A percentile compares a stretch with the other conserved stretches of the same genome.
Evolutionary conservation across 2,113 vertebrate genomes (phyloP).

Genomic region (Platycercus adscitus): DNA sequence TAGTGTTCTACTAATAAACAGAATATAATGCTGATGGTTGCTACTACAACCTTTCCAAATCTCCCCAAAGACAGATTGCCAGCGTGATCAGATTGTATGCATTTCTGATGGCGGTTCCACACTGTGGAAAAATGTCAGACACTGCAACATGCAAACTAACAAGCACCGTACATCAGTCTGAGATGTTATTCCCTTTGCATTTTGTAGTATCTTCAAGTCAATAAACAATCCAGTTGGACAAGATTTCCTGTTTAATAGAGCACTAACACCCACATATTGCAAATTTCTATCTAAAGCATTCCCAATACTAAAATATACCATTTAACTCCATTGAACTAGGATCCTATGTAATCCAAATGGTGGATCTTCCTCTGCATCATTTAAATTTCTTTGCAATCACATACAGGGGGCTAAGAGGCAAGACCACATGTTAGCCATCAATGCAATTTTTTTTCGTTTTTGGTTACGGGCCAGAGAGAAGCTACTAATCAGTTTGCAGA

Average conservation of each 20-base stretch:
- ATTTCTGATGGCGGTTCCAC: neutral
- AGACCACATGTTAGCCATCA: constrained; percentile 85
- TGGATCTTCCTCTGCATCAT: constrained; percentile 34
- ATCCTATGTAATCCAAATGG: constrained; percentile 19
- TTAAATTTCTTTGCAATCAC: constrained; percentile 48
- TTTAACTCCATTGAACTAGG: neutral
- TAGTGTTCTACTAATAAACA: neutral
- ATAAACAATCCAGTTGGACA: neutral
- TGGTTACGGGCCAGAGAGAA: constrained; percentile 80
- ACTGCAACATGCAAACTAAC: neutral
- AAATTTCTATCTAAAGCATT: neutral
- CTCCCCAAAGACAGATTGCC: neutral
- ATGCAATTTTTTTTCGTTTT: constrained; percentile 69
- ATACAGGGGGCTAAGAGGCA: constrained; percentile 54
- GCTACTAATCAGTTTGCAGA: constrained; percentile 83
- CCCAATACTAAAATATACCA: neutral
- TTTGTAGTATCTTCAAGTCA: neutral
- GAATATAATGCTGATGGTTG: neutral
- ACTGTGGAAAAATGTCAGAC: neutral
- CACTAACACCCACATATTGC: neutral
- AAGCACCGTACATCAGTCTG: neutral
- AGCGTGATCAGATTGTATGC: neutral
- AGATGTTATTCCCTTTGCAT: neutral
- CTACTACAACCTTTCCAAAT: neutral
- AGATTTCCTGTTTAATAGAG: neutral